These are phyloP conservation scores for Sterrhoptilus dennistouni DNA, from an alignment of 2,113 vertebrate genomes.

Conservation along the genomic window DNA sequence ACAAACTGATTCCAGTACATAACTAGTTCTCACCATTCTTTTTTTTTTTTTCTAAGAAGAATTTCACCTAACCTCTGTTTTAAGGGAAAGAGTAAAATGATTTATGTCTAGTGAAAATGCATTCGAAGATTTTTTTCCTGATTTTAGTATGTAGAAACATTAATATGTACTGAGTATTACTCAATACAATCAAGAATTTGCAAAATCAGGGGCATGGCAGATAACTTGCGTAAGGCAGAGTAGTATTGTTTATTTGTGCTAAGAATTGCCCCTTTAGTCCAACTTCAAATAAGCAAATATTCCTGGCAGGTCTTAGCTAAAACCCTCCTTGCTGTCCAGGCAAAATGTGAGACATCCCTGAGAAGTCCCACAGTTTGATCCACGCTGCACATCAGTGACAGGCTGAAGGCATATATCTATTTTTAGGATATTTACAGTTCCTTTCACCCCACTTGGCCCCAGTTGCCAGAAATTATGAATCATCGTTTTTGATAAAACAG, in stretches of 20 bases:
- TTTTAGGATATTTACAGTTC: constrained; percentile 60
- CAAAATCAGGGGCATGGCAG: neutral
- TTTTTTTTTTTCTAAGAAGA: neutral
- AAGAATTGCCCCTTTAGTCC: constrained; percentile 26
- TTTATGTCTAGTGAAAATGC: neutral
- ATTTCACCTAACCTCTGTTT: neutral
- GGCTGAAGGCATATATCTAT: constrained; percentile 23
- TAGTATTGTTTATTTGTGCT: constrained; percentile 30
- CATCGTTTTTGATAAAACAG: constrained; percentile 69
- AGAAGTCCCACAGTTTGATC: constrained; percentile 46
- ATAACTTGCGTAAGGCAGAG: constrained; percentile 14
- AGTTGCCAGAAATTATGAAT: constrained; percentile 73
- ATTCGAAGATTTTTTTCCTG: neutral
- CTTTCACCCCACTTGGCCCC: constrained; percentile 60
- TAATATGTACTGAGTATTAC: neutral
- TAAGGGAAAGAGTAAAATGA: neutral
- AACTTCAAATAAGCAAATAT: constrained; percentile 54
- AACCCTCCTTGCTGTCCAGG: constrained; percentile 31
- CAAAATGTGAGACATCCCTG: constrained; percentile 50
- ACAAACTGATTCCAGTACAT: constrained; percentile 26
- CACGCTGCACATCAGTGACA: neutral
- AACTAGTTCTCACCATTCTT: constrained; percentile 10
- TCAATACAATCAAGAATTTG: neutral
- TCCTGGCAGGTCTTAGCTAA: constrained; percentile 42
- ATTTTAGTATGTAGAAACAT: neutral